Evolutionary conservation across 2,888 invertebrate genomes (phyloP), one percentile per base, ranked within the genome.

Genomic region (Platycnemis pennipes): DNA sequence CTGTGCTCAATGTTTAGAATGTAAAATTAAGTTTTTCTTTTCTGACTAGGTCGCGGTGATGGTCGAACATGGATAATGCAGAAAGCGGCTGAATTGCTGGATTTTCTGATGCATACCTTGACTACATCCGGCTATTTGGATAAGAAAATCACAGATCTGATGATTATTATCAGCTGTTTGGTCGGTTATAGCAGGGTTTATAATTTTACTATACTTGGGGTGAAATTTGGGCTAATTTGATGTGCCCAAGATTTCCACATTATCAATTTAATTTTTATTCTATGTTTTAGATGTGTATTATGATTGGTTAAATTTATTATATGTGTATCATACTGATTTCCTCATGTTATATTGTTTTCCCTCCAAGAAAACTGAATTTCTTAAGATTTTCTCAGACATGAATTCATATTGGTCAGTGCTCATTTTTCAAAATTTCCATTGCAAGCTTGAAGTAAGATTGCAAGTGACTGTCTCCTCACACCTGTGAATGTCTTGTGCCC

Each of bases 161-260:
- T 37, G 56, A 63, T 45, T 91, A 26, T 44, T 91, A 63, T 91
- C 91, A 69, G 91, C 42, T 69, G 42, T 91, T 44, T 63, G 63
- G 91, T 91, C 91, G 91, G 91, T 91, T 91, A 91, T 91, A 91
- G 91, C 91, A 91, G 91, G 91, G 91, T 91, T 63, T 91, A 91
- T 91, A 91, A 91, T 91, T 91, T 91, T 91, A 91, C 42, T 91
- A 91, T 91, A 63, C 91, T 89, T 91, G 91, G 91, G 91, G 69
- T 63, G 63, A 91, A 91, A 91, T 44, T 69, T 56, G 63, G 91
- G 44, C 44, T 91, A 44, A 42, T 69, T n/a, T 91, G 91, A 45
- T 44, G 37, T 53, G n/a, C 63, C 91, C 91, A 91, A 53, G n/a
- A 63, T 91, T 91, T 91, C 91, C 91, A 69, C 42, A 44, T 44